Evolutionary conservation across 1,140 invertebrate species (phyloP), one percentile per base, ranked within the genome.

Genomic region (Drosophila funebris): DNA sequence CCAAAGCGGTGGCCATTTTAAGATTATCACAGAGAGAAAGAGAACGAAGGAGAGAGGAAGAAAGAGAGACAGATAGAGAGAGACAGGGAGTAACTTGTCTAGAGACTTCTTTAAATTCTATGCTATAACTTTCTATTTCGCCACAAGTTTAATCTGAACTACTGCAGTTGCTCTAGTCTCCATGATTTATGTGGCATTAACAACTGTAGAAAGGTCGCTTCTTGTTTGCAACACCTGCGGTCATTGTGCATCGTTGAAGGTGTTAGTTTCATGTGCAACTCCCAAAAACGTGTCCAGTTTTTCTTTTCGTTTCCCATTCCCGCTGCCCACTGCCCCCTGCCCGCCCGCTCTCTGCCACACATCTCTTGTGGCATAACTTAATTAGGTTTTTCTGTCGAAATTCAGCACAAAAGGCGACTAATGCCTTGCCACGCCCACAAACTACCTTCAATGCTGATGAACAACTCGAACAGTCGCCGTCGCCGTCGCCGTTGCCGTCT

Each of bases 311-410:
- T 16, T 11, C 22, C 22, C 16, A 41, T 13, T 57, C 18, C 50
- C 29, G 14, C 24, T 20, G 11, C 6, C 5, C 48, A 20, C n/a
- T 14, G n/a, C n/a, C n/a, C n/a, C n/a, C n/a, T 9, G 29, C 7
- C 8, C 11, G 24, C 14, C 52, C 11, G 18, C 31, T 57, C 18
- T 46, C 11, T 24, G 48, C 36, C 63, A 18, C 20, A 29, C 24
- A 5, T 27, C 2, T 4, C 46, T n/a, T 41, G 6, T 13, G 22
- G 44, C 37, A 68, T 46, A 61, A 50, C 71, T 70, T 73, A 73
- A 73, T 73, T 69, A 54, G 66, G 57, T 50, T 73, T 73, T 73
- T 62, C 66, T 61, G 71, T 69, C 66, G 66, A 73, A 70, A 72
- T 57, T 52, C 54, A 37, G 53, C 24, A 46, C 52, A 57, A 70